Evolutionary conservation across 1,140 invertebrate species (phyloP).

Genomic region (fruit fly (Drosophila melanogaster)): Release_6_plus_ISO1_MT NC_004354.4:14929001-14929500

Average conservation of each 20-base stretch:
- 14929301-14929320: too few species aligned
- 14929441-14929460: slow-evolving; percentile 38
- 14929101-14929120: slow-evolving; percentile 1
- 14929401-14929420: slow-evolving; percentile 39
- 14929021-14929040: neutral
- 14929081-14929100: neutral
- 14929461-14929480: slow-evolving; percentile 35
- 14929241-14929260: neutral
- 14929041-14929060: neutral
- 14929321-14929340: neutral
- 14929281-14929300: neutral
- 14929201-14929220: neutral
- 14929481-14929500: slow-evolving; percentile 3
- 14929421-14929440: slow-evolving; percentile 43
- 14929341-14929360: neutral
- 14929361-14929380: neutral
- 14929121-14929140: neutral
- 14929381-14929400: neutral
- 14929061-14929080: too few species aligned
- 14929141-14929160: slow-evolving; percentile 2
- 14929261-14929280: neutral
- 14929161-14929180: neutral
- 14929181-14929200: neutral
- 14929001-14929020: slow-evolving; percentile 5
- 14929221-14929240: too few species aligned